These are phyloP conservation scores for Sceloporus undulatus DNA, from an alignment of 2,113 vertebrate genomes.

Conservation along the genomic window DNA sequence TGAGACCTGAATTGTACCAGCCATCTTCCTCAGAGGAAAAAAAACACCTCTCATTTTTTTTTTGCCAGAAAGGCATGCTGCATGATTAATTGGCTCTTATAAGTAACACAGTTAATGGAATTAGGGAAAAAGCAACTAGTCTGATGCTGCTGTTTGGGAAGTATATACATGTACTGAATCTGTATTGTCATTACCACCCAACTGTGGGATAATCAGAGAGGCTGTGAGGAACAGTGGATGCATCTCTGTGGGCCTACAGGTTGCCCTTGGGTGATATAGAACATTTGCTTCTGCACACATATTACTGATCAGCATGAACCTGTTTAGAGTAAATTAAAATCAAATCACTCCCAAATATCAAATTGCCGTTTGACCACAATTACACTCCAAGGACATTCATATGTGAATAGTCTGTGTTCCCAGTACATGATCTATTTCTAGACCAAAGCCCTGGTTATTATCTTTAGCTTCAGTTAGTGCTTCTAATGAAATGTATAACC, in stretches of 20 bases:
- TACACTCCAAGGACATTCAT: background rate
- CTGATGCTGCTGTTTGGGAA: too few relatives aligned
- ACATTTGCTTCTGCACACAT: background rate
- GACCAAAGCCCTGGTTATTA: slow-evolving; percentile 20
- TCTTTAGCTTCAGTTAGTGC: slow-evolving; percentile 33
- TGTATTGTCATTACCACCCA: too few relatives aligned
- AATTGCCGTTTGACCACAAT: background rate
- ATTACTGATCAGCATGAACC: too few relatives aligned
- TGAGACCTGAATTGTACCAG: too few relatives aligned
- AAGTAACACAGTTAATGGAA: background rate
- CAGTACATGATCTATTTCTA: slow-evolving; percentile 19
- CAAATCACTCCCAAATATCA: background rate
- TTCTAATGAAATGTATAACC: slow-evolving; percentile 42
- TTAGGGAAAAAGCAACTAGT: too few relatives aligned
- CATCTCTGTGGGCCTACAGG: too few relatives aligned
- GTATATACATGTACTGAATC: too few relatives aligned
- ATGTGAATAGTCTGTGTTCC: slow-evolving; percentile 1
- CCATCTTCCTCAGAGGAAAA: too few relatives aligned
- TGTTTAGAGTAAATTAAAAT: background rate
- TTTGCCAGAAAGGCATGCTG: background rate
- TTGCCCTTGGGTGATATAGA: too few relatives aligned
- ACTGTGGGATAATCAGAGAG: too few relatives aligned
- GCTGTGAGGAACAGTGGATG: too few relatives aligned
- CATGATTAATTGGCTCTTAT: background rate
- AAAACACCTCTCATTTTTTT: background rate